Evolutionary conservation across 2,797 vertebrate species (phyloP).

Genomic region (Lacerta viridis): DNA sequence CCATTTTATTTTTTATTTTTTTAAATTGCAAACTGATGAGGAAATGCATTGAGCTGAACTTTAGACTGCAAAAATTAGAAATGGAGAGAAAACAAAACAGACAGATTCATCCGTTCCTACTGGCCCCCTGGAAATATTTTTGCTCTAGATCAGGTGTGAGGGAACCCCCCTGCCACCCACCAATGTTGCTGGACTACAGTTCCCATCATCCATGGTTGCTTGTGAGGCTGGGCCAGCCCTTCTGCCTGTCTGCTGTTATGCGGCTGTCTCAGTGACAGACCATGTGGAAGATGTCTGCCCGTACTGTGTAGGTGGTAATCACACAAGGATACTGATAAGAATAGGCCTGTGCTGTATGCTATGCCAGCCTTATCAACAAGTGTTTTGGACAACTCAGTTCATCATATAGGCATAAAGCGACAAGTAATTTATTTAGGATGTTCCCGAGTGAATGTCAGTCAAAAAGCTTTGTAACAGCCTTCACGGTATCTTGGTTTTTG

Average conservation of each 20-base stretch:
- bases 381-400: constrained; percentile 24
- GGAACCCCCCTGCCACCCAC: no score
- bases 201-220: constrained; percentile 18
- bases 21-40: no score
- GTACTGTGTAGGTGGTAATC: constrained; percentile 8
- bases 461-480: not conserved
- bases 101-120: no score
- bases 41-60: no score
- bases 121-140: no score
- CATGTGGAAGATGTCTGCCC: not conserved
- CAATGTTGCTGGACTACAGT: no score
- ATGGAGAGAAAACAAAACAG: no score
- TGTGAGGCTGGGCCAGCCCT: constrained; percentile 17
- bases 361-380: constrained; percentile 8
- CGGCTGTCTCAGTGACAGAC: constrained; percentile 25
- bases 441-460: not conserved
- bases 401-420: constrained; percentile 6
- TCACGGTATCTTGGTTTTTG: not conserved
- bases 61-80: no score
- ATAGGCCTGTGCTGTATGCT: not conserved
- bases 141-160: no score
- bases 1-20: no score
- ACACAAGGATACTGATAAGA: constrained; percentile 24
- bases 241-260: constrained; percentile 3
- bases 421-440: not conserved